Percentiles rank a stretch among this genome's conserved stretches.
phyloP scores from a whole-genome alignment of 2,888 invertebrate species.

The Tetanocera ferruginea region DNA sequence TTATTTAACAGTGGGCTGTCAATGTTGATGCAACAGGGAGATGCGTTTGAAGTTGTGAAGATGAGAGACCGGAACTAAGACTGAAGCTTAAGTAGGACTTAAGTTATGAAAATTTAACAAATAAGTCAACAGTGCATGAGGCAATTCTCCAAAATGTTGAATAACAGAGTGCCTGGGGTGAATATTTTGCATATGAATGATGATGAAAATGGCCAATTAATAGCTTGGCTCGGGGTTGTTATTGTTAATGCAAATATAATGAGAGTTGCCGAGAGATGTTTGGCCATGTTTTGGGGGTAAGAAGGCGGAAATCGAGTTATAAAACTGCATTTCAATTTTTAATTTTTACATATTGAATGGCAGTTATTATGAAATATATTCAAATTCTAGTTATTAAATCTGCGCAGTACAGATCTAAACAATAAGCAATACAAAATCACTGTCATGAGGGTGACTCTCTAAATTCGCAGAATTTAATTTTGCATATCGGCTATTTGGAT shows the following conservation, averaged over 20 bases:
- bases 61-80: not conserved
- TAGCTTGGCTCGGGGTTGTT: not conserved
- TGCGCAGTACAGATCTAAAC: not conserved
- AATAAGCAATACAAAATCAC: not conserved
- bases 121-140: not conserved
- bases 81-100: not conserved
- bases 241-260: not conserved
- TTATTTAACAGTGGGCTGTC: slow-evolving; percentile 37
- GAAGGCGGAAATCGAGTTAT: too few relatives aligned
- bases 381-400: not conserved
- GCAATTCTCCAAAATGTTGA: not conserved
- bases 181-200: not conserved
- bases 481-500: not conserved
- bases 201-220: slow-evolving; percentile 4
- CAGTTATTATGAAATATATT: not conserved
- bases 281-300: not conserved
- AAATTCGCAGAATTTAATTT: not conserved
- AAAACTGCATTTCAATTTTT: too few relatives aligned
- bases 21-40: not conserved
- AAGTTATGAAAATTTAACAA: slow-evolving; percentile 4
- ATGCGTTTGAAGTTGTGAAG: not conserved
- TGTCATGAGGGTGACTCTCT: not conserved
- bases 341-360: too few relatives aligned
- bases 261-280: not conserved
- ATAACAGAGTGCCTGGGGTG: not conserved